Evolutionary conservation across 2,797 vertebrate species (phyloP).

Genomic region (Perodicticus potto): DNA sequence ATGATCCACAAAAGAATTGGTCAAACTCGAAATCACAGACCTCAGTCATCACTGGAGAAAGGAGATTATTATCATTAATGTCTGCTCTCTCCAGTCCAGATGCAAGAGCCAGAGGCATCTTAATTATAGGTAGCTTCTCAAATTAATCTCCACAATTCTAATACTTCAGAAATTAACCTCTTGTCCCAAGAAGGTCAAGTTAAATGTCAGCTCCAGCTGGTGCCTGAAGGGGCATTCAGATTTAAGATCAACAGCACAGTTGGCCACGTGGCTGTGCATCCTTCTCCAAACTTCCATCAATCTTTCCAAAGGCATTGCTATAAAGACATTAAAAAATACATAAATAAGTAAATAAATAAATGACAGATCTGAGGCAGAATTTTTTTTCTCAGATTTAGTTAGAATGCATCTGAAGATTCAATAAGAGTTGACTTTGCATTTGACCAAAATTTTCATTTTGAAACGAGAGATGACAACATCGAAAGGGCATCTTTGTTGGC

Average conservation of each 20-base stretch:
- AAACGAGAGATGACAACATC: background rate
- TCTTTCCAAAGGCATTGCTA: conserved; percentile 56
- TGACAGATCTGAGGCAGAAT: background rate
- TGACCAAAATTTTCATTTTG: conserved; percentile 27
- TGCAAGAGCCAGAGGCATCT: conserved; percentile 68
- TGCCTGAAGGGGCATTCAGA: conserved; percentile 40
- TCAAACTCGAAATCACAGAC: conserved; percentile 26
- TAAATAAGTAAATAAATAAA: background rate
- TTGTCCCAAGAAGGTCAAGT: conserved; percentile 59
- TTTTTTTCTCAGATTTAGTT: conserved; percentile 8
- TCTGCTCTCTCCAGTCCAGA: conserved; percentile 67
- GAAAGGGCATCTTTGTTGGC: background rate
- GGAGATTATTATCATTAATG: conserved; percentile 62
- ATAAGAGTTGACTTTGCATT: background rate
- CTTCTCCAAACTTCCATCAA: conserved; percentile 18
- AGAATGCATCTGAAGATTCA: background rate
- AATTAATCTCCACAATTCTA: conserved; percentile 65
- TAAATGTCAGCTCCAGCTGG: conserved; percentile 43
- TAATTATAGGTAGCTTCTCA: background rate
- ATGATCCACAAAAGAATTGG: background rate
- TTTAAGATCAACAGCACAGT: conserved; percentile 40
- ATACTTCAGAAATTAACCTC: background rate
- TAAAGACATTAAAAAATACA: background rate
- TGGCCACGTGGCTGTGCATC: conserved; percentile 73
- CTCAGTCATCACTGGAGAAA: conserved; percentile 57